Base-by-base conservation (phyloP, 1,140 invertebrate species). In the Hestina assimilis region DNA sequence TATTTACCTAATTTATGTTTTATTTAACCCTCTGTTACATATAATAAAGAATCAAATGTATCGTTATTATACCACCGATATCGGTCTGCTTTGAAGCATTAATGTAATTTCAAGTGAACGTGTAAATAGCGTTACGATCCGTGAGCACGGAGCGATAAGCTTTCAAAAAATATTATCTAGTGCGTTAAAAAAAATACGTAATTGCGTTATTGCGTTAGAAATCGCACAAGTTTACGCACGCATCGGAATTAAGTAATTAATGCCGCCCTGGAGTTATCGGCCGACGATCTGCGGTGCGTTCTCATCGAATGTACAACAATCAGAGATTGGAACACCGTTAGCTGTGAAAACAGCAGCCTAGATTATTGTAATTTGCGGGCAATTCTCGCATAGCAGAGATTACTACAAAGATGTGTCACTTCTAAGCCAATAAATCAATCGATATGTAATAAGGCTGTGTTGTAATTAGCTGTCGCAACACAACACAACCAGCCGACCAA, bases 221-320 rank as follows among this genome's bases (percentile, higher is more conserved):
- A 84, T 79, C 75, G 72, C 68, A 69, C 68, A 69, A 69, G 66
- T 68, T 70, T 79, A 73, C 68, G 64, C 77, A 83, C 82, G 81
- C 82, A 84, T 85, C 72, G 70, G 77, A 75, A 85, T 85, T 85
- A 79, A 85, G 75, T 80, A 85, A 85, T 84, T 81, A 84, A 79
- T 83, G 69, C 69, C 62, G 61, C 67, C 63, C 65, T 64, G 54
- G 48, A 45, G 56, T 28, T 87, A 87, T 87, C 84, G 61, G 59
- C 76, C 81, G 79, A 81, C 82, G 74, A 85, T 87, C 82, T 77
- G 24, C 45, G 50, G 43, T 28, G 35, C 48, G 66, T 67, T 79
- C 77, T 73, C 75, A 74, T 80, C 72, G 71, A 72, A 75, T 59
- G 53, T 63, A 64, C 51, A 72, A 79, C 73, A 72, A 76, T 75